These are phyloP conservation scores for Archilochus colubris DNA, from an alignment of 2,113 vertebrate genomes.

Conservation along the genomic window DNA sequence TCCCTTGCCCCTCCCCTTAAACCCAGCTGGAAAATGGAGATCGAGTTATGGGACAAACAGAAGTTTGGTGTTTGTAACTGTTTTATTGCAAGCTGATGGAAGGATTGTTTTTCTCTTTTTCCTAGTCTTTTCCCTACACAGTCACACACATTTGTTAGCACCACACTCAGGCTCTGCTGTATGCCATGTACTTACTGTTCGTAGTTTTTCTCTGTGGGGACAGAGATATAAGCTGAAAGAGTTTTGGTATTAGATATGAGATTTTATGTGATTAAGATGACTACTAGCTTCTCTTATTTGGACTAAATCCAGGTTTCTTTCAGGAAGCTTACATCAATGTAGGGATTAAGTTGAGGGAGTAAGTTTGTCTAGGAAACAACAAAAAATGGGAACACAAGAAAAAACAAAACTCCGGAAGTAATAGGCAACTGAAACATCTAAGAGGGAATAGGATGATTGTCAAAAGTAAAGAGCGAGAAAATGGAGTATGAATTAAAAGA, in stretches of 20 bases:
- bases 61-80: background rate
- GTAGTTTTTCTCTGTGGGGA: background rate
- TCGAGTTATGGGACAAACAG: background rate
- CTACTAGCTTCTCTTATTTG: background rate
- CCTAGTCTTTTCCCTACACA: background rate
- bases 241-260: background rate
- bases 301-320: background rate
- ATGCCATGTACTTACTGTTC: background rate
- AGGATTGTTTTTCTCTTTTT: background rate
- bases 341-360: background rate
- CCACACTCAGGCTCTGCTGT: background rate
- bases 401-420: background rate
- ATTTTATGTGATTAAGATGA: background rate
- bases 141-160: accelerated
- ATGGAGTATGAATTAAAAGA: background rate
- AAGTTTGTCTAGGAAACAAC: background rate
- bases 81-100: background rate
- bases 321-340: background rate
- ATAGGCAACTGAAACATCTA: background rate
- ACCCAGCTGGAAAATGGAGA: background rate
- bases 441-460: background rate
- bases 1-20: background rate
- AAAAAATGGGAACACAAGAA: background rate
- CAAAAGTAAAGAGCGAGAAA: background rate
- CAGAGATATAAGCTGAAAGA: background rate